Evolutionary conservation across 1,140 invertebrate species (phyloP).

Genomic region (Ostrea edulis): DNA sequence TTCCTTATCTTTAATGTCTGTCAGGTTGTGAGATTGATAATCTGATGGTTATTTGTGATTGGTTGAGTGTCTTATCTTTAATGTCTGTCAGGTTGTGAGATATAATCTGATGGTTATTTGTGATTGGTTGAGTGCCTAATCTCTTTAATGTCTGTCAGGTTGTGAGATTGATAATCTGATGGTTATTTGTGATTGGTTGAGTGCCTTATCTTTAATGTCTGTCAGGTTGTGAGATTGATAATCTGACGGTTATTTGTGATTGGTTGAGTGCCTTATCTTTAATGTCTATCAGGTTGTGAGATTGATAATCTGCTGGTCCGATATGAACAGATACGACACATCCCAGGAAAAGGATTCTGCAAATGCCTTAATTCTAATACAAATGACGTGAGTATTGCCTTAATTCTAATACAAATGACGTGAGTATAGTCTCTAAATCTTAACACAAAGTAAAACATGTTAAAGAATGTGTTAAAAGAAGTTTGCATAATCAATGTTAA

Average conservation of each 20-base stretch:
- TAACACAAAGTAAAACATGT: too few relatives aligned
- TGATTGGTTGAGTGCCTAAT: too few relatives aligned
- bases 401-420: not conserved
- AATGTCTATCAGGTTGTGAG: not conserved
- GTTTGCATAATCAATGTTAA: too few relatives aligned
- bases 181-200: not conserved
- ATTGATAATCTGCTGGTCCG: not conserved
- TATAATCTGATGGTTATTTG: not conserved
- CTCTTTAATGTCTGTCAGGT: not conserved
- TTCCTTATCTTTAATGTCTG: not conserved
- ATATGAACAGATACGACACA: constrained; percentile 10
- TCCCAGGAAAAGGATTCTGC: constrained; percentile 19
- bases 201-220: not conserved
- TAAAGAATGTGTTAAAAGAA: too few relatives aligned
- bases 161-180: constrained; percentile 17
- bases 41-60: not conserved
- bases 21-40: constrained; percentile 28
- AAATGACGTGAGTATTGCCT: not conserved
- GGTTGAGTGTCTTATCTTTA: not conserved
- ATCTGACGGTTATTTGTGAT: not conserved
- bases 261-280: not conserved
- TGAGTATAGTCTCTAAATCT: not conserved
- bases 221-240: constrained; percentile 24
- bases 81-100: not conserved
- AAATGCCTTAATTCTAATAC: not conserved